Conservation (phyloP, 1,140 invertebrate species). For the Drosophila santomea region DNA sequence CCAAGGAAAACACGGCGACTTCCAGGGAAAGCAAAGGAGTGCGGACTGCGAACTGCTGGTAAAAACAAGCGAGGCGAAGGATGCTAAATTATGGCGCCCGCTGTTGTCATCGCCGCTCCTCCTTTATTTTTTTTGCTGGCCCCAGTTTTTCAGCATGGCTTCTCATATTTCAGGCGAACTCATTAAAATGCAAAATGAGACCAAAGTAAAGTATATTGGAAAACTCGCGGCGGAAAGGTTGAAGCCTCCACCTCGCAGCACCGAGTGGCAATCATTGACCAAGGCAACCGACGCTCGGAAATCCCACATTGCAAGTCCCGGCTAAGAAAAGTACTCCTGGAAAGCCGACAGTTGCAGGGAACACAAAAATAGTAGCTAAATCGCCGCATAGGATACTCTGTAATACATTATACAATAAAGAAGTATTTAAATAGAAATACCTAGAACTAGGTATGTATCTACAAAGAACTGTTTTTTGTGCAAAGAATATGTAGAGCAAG, state of each 20-base stretch:
- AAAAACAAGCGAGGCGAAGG: conserved; percentile 40
- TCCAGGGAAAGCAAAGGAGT: not conserved
- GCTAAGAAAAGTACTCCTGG: conserved; percentile 27
- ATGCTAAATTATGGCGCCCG: conserved; percentile 63
- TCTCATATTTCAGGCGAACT: conserved; percentile 73
- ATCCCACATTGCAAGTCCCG: conserved; percentile 8
- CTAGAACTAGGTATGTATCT: no score
- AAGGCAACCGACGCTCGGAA: conserved; percentile 4
- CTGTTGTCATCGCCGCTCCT: conserved; percentile 35
- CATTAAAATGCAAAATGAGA: conserved; percentile 81
- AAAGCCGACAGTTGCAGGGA: conserved; percentile 2
- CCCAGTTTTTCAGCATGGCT: conserved; percentile 3
- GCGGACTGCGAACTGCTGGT: not conserved
- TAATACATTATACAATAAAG: no score
- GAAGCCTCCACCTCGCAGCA: not conserved
- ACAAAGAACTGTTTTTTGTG: no score
- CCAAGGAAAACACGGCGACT: conserved; percentile 30
- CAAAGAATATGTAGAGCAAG: not conserved
- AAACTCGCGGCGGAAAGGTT: conserved; percentile 14
- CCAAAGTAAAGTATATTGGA: conserved; percentile 58
- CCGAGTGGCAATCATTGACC: conserved; percentile 33
- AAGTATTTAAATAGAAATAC: no score
- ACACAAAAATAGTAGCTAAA: not conserved
- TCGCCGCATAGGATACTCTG: not conserved
- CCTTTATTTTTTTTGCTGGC: not conserved